A percentile compares a stretch with the other conserved stretches of the same genome.
phyloP scores from a whole-genome alignment of 2,888 invertebrate species.

The Pseudococcus viburni region DNA sequence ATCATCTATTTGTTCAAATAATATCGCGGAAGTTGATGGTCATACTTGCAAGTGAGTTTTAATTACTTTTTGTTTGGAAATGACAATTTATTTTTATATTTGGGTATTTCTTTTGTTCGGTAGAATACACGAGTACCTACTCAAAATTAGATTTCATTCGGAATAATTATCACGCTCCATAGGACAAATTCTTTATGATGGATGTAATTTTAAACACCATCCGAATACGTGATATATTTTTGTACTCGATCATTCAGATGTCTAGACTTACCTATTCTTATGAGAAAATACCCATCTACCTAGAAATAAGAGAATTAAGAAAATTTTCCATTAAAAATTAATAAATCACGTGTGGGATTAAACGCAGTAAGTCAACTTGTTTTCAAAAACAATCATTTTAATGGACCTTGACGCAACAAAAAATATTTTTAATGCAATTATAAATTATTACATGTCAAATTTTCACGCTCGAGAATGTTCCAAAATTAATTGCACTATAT shows the following conservation, averaged over 20 bases:
- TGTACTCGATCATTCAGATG: background rate
- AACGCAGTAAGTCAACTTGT: background rate
- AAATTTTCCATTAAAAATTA: background rate
- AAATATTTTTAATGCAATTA: background rate
- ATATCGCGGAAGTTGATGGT: background rate
- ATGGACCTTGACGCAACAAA: background rate
- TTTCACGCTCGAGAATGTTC: background rate
- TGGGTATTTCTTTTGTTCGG: too few relatives aligned
- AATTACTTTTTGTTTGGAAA: background rate
- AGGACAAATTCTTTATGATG: background rate
- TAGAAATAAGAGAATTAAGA: background rate
- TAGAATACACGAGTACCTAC: too few relatives aligned
- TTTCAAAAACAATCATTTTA: background rate
- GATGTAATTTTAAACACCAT: background rate
- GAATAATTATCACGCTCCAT: background rate
- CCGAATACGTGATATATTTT: background rate
- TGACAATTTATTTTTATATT: too few relatives aligned
- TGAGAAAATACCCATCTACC: background rate
- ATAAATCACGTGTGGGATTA: background rate
- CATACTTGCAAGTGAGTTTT: background rate
- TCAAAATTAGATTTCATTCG: background rate
- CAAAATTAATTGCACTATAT: background rate
- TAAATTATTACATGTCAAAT: conserved; percentile 26
- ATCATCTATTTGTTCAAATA: background rate
- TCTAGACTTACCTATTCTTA: too few relatives aligned